Base-by-base conservation (phyloP, 2,797 vertebrate species). In the Muscicapa striata region DNA sequence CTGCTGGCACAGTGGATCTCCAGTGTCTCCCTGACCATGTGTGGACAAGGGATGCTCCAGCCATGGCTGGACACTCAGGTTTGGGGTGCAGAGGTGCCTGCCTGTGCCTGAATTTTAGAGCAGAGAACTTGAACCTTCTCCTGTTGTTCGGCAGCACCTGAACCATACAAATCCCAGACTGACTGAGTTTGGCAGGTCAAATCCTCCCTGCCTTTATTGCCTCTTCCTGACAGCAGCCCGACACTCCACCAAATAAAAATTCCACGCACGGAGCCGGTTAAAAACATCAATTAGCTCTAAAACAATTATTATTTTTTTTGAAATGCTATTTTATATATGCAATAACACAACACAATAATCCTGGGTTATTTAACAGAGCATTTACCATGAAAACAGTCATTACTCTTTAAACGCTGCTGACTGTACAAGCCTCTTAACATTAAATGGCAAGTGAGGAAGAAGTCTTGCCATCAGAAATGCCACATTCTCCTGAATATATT, bases 231-330 rank as follows among this genome's bases (percentile, higher is more conserved):
- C 84, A 64, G 92, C 96, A 95, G 86, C 94, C 27, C 29, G 2
- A 96, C 88, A 94, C 59, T 87, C 88, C 23, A 0, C 55, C 87
- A 64, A 74, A 94, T 97, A 89, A 95, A 96, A 96, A 97, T 96
- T 96, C 96, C 79, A 51, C 0, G 13, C 95, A 96, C 86, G 15
- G 84, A 91, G 93, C 83, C 9, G 9, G 89, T 95, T 97, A 93
- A 97, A 98, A 98, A 97, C 97, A 97, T 97, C 97, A 97, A 98
- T 98, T 98, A 98, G 96, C 96, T 97, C 93, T 96, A 97, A 97
- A 98, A 97, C 97, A 98, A 98, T 98, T 97, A 98, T 98, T 98
- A 97, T 98, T 98, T 93, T 97, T 97, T 97, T 97, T 96, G 95
- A 98, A 98, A 98, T 97, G 97, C 93, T 94, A 89, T 97, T 98